Evolutionary conservation across 2,888 invertebrate species (phyloP), one percentile per base, ranked within the genome.

Genomic region (Thera britannica): DNA sequence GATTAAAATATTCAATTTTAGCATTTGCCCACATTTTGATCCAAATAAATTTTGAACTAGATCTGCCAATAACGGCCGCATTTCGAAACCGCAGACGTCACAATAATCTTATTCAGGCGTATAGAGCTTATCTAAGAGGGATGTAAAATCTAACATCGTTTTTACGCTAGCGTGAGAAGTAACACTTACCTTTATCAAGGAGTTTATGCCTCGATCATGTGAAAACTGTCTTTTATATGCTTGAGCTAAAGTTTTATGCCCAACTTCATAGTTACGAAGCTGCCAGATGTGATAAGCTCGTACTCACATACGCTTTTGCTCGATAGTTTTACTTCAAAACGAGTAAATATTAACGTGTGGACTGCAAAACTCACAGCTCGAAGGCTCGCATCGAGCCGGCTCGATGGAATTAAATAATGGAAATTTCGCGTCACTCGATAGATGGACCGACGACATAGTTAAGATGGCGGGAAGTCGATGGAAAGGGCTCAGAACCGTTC

Each of bases 141-240:
- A 9, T 49, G 62, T 56, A 75, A 75, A 72, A 67, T 74, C 76
- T 72, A 35, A 6, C 68, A 75, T 68, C 74, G 69, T 75, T 58
- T 74, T 75, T 73, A 67, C 68, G 72, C 44, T 7, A 46, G 44
- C 9, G 74, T 76, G 76, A 72, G 68, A 73, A 35, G 36, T 34
- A 52, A 44, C 55, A 44, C 56, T 57, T 52, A 35, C 35, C 41
- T 56, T n/a, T 52, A 48, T 58, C 51, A 54, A 34, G 48, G 35
- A 49, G 23, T 58, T 58, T 58, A 64, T 58, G 57, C 57, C 52
- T 36, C 58, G 41, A 44, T 52, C 57, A 52, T 58, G 51, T 58
- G 52, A 46, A 44, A 58, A 52, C 62, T 48, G 35, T 44, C 1
- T 57, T 65, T 65, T 51, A 55, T 62, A 57, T 51, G 38, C 57